Conservation (phyloP, 2,888 invertebrate species). For the Lasius platythorax region DNA sequence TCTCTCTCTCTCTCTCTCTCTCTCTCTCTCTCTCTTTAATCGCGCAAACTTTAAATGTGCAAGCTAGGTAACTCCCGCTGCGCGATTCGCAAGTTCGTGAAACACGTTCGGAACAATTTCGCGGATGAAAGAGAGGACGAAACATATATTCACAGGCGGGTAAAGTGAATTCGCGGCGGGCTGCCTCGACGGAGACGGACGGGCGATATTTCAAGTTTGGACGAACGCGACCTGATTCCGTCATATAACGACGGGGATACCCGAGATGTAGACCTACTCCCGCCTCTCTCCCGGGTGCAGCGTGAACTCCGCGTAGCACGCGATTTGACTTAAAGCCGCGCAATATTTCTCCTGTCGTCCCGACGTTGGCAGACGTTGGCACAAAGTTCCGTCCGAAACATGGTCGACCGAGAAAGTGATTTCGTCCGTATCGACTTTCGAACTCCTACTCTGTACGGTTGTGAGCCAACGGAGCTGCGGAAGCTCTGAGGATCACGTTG, state of each 20-base stretch:
- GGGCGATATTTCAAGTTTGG: slow-evolving; percentile 57
- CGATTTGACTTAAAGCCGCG: slow-evolving; percentile 50
- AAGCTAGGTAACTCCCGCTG: slow-evolving; percentile 22
- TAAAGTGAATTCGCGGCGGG: slow-evolving; percentile 58
- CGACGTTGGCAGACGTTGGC: slow-evolving; percentile 42
- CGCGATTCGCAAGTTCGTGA: slow-evolving; percentile 66
- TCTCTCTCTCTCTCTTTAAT: slow-evolving; percentile 24
- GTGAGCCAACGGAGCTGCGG: not conserved
- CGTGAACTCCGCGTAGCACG: slow-evolving; percentile 46
- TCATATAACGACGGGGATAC: slow-evolving; percentile 59
- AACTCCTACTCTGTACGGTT: not conserved
- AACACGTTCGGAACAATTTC: slow-evolving; percentile 45
- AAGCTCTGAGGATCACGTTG: slow-evolving; percentile 22
- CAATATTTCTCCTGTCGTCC: slow-evolving; percentile 54
- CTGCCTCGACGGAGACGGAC: slow-evolving; percentile 37
- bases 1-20: too few relatives aligned
- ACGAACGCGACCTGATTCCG: slow-evolving; percentile 66
- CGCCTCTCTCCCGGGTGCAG: slow-evolving; percentile 18
- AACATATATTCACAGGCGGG: slow-evolving; percentile 48
- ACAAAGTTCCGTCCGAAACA: slow-evolving; percentile 41
- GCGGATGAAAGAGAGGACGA: slow-evolving; percentile 59
- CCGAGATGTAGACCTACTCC: not conserved
- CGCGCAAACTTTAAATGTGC: slow-evolving; percentile 43
- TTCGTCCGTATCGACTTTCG: slow-evolving; percentile 48
- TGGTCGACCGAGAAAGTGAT: slow-evolving; percentile 41